Evolutionary conservation across 2,797 vertebrate genomes (phyloP), one percentile per base, ranked within the genome.

Genomic region (Megaceryle alcyon): DNA sequence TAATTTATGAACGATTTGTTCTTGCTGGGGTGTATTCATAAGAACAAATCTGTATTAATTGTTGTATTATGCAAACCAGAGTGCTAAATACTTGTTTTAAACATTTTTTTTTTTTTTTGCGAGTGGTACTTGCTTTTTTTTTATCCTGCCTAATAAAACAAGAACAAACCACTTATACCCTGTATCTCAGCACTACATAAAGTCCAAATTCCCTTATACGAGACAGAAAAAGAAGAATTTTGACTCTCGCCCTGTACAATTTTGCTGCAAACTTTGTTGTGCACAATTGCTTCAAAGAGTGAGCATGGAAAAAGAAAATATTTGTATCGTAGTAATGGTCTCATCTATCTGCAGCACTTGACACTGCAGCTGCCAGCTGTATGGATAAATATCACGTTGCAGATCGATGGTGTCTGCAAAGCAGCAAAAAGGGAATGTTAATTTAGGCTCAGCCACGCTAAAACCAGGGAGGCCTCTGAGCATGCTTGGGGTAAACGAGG

Each of bases 361-460:
- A 83, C 88, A 86, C 6, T 3, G 8, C 88, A 96, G 95, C 91
- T 94, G 93, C 88, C 86, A 90, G 94, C 94, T 90, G 84, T 44
- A 66, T 1, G 84, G 94, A 90, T 89, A 81, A 94, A 63, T 78
- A 88, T 94, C 87, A 4, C 9, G 73, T 95, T 91, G 69, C 95
- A 95, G 65, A 86, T 11, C 51, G 70, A 75, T 28, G 22, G 91
- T 33, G 84, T 33, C 92, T 91, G 79, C 63, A 80, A 43, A 93
- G 79, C 57, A 80, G 79, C 8, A 39, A 56, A 82, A 91, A 64
- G 54, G 91, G 96, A 96, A 97, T 94, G 85, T 93, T 96, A 92
- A 96, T 94, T 92, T 72, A 33, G 76, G 76, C 91, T 92, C 82
- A 85, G 87, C 89, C 49, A 0, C 14, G 46, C 84, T 90, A 75